phyloP scores from a whole-genome alignment of 2,113 vertebrate species.

The Corapipo altera region DNA sequence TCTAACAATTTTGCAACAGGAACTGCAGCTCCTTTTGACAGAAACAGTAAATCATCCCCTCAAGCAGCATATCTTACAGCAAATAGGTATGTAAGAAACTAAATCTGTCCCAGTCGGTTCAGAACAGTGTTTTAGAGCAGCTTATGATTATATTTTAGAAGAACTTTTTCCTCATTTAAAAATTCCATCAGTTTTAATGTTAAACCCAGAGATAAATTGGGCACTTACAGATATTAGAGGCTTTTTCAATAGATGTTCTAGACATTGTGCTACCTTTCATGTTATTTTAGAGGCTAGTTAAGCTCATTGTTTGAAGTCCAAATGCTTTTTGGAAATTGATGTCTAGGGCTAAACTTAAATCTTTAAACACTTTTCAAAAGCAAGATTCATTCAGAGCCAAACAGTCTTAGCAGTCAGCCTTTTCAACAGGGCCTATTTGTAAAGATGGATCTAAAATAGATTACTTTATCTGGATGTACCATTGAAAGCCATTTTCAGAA shows the following conservation, averaged over 20 bases:
- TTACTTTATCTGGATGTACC: constrained; percentile 16
- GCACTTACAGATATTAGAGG: constrained; percentile 16
- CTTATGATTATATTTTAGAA: constrained; percentile 31
- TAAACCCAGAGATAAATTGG: constrained; percentile 41
- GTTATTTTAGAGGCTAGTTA: constrained; percentile 49
- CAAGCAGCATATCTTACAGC: constrained; percentile 33
- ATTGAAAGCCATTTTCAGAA: not conserved
- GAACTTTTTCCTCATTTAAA: constrained; percentile 27
- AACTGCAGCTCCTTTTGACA: constrained; percentile 29
- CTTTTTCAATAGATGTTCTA: constrained; percentile 26
- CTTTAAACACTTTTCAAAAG: constrained; percentile 52
- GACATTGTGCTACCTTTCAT: constrained; percentile 34
- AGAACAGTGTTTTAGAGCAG: constrained; percentile 28
- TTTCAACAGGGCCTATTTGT: constrained; percentile 28
- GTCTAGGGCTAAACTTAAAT: constrained; percentile 49
- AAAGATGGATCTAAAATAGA: constrained; percentile 41
- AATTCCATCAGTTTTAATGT: constrained; percentile 39
- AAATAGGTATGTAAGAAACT: constrained; percentile 41
- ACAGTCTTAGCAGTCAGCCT: constrained; percentile 13
- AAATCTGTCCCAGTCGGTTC: constrained; percentile 8
- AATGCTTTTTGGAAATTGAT: constrained; percentile 45
- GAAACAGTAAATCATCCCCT: constrained; percentile 53
- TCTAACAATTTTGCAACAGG: constrained; percentile 26
- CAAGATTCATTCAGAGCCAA: constrained; percentile 10
- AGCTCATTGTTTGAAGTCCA: constrained; percentile 42